Percentiles rank a stretch among this genome's conserved stretches.
phyloP scores from a whole-genome alignment of 2,888 invertebrate species.

The Thumatha senex region DNA sequence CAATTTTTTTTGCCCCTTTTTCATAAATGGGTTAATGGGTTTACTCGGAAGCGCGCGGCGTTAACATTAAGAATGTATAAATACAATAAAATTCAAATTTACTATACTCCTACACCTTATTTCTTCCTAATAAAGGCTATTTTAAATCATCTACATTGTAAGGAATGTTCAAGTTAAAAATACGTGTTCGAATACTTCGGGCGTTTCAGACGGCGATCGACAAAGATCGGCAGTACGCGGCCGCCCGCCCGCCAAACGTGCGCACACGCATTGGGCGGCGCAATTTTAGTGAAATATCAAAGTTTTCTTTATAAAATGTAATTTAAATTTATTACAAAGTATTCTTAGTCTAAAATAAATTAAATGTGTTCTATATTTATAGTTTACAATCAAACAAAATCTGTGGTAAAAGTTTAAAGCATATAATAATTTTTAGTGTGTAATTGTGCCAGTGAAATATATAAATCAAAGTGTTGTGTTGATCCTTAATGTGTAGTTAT shows the following conservation, averaged over 20 bases:
- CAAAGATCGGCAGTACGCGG: conserved; percentile 55
- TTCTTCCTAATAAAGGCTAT: conserved; percentile 26
- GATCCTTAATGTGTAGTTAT: conserved; percentile 5
- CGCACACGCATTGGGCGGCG: conserved; percentile 68
- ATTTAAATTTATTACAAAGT: conserved; percentile 12
- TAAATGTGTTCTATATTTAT: conserved; percentile 11
- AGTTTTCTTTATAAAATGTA: conserved; percentile 17
- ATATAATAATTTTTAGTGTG: conserved; percentile 20
- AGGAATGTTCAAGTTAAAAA: conserved; percentile 70
- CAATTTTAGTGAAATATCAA: conserved; percentile 25
- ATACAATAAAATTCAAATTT: conserved; percentile 32
- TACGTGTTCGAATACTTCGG: conserved; percentile 69
- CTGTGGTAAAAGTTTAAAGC: conserved; percentile 27
- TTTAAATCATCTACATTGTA: conserved; percentile 30
- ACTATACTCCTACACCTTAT: conserved; percentile 27
- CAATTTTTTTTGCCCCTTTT: conserved; percentile 52
- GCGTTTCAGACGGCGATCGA: conserved; percentile 50
- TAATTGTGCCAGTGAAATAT: conserved; percentile 21
- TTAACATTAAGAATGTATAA: conserved; percentile 60
- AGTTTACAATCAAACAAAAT: conserved; percentile 3
- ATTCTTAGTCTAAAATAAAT: conserved; percentile 6
- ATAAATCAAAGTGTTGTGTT: conserved; percentile 29
- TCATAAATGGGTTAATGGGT: conserved; percentile 75
- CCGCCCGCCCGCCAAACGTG: conserved; percentile 69
- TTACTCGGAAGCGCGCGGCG: conserved; percentile 56